Evolutionary conservation across 2,113 vertebrate species (phyloP).

Genomic region (Halcyon senegalensis): DNA sequence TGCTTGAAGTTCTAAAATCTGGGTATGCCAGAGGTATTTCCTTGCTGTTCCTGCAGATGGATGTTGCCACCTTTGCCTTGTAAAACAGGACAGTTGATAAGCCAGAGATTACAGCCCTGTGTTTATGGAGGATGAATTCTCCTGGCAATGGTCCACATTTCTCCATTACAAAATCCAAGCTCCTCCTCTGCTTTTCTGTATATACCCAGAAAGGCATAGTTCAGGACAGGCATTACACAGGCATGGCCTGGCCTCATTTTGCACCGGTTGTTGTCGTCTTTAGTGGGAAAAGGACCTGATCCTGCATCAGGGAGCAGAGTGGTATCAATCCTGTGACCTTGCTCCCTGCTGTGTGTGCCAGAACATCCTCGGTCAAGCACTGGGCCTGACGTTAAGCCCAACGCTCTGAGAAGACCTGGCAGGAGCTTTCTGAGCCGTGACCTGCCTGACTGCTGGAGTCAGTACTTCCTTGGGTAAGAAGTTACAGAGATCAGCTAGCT

Average conservation of each 20-base stretch:
- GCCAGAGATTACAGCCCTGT: neutral
- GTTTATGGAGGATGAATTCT: neutral
- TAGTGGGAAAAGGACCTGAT: neutral
- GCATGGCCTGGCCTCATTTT: neutral
- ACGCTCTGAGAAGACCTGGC: neutral
- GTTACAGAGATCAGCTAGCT: neutral
- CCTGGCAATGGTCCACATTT: neutral
- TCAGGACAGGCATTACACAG: neutral
- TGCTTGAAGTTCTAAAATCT: neutral
- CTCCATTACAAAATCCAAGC: neutral
- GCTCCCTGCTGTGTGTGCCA: neutral
- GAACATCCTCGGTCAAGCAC: neutral
- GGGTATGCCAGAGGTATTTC: neutral
- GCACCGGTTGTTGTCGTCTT: neutral
- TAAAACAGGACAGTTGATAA: neutral
- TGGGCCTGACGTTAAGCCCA: neutral
- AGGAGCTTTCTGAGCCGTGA: neutral
- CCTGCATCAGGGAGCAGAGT: neutral
- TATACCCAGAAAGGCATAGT: rapidly evolving
- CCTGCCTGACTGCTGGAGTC: rapidly evolving
- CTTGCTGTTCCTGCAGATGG: neutral
- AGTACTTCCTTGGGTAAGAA: neutral
- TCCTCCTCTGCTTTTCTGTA: neutral
- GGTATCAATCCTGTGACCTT: neutral
- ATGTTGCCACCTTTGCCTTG: neutral